phyloP scores from a whole-genome alignment of 1,140 invertebrate genomes.

The Zophobas atratus region DNA sequence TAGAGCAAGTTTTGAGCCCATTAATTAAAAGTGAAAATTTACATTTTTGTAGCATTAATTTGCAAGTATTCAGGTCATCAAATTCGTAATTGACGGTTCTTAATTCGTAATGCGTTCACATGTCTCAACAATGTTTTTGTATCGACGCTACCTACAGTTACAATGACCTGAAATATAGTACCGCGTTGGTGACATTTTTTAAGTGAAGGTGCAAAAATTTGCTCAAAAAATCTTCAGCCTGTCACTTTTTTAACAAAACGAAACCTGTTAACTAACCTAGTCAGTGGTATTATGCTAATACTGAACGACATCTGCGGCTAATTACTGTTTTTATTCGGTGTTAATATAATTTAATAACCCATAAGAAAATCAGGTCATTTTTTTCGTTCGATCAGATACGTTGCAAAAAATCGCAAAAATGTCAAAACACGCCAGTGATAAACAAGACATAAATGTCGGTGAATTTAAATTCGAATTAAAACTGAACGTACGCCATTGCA shows the following conservation, averaged over 20 bases:
- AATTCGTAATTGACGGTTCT: conserved; percentile 15
- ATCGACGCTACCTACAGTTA: conserved; percentile 1
- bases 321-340: not conserved
- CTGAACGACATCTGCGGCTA: not conserved
- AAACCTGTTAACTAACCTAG: not conserved
- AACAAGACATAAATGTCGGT: too few relatives aligned
- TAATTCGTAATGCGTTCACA: not conserved
- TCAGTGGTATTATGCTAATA: not conserved
- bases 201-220: too few relatives aligned
- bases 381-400: too few relatives aligned
- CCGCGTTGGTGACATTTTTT: not conserved
- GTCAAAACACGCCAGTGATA: too few relatives aligned
- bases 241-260: not conserved
- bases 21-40: conserved; percentile 42
- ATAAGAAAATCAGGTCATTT: too few relatives aligned
- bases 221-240: too few relatives aligned
- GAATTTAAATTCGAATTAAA: too few relatives aligned
- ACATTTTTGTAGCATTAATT: conserved; percentile 24
- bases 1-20: conserved; percentile 5
- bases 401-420: too few relatives aligned
- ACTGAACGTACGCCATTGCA: too few relatives aligned
- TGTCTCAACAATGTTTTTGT: not conserved
- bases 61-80: conserved; percentile 23
- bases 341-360: too few relatives aligned
- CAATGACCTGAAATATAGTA: conserved; percentile 15